These are phyloP conservation scores for Saturnia japonica DNA, from an alignment of 2,888 invertebrate genomes.

Conservation along the genomic window DNA sequence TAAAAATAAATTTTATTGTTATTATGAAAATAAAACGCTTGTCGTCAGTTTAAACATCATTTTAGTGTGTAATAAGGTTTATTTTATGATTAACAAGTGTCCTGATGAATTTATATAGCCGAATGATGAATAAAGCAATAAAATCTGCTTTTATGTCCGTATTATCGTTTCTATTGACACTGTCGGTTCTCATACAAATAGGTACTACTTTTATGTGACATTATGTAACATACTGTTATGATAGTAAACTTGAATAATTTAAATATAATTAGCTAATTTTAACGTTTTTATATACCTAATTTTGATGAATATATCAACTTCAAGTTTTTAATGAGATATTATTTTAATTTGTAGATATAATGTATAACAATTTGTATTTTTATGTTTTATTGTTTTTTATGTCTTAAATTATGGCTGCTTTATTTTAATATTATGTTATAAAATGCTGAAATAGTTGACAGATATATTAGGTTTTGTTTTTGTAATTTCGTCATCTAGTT, in stretches of 20 bases:
- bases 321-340: slow-evolving; percentile 41
- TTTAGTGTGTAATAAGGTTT: slow-evolving; percentile 81
- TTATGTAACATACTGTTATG: slow-evolving; percentile 54
- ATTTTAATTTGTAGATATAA: slow-evolving; percentile 31
- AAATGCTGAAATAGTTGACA: neutral
- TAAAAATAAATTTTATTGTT: slow-evolving; percentile 83
- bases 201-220: slow-evolving; percentile 42
- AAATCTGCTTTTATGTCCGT: slow-evolving; percentile 72
- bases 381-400: neutral
- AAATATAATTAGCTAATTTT: slow-evolving; percentile 45
- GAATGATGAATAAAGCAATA: slow-evolving; percentile 80
- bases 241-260: slow-evolving; percentile 58
- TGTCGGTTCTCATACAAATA: slow-evolving; percentile 58
- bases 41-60: slow-evolving; percentile 82
- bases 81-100: slow-evolving; percentile 82
- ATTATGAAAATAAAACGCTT: slow-evolving; percentile 82
- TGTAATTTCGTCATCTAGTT: neutral
- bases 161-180: slow-evolving; percentile 75
- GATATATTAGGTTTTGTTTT: neutral
- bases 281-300: slow-evolving; percentile 28
- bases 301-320: slow-evolving; percentile 38
- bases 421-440: neutral
- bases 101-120: slow-evolving; percentile 80
- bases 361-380: slow-evolving; percentile 22
- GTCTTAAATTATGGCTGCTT: neutral